A percentile compares a stretch with the other conserved stretches of the same genome.
phyloP scores from a whole-genome alignment of 2,888 invertebrate species.

The Plagiodera versicolora region DNA sequence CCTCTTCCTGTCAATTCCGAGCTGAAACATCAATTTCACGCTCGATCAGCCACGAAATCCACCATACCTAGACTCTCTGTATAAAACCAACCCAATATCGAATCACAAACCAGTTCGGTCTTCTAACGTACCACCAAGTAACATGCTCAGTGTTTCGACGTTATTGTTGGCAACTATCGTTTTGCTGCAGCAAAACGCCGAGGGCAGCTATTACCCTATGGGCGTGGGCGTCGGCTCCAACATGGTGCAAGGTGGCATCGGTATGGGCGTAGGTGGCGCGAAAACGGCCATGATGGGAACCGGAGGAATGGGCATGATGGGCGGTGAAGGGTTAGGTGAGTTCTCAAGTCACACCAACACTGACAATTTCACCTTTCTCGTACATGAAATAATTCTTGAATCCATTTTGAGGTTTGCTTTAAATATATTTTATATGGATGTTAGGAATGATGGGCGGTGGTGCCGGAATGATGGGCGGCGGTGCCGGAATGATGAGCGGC shows the following conservation, averaged over 20 bases:
- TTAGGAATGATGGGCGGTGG: constrained; percentile 22
- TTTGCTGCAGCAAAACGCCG: constrained; percentile 56
- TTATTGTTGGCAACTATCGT: not conserved
- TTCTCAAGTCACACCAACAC: no score
- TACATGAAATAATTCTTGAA: no score
- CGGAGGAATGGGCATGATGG: constrained; percentile 25
- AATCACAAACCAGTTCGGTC: constrained; percentile 18
- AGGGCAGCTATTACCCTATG: constrained; percentile 58
- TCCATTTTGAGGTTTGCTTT: no score
- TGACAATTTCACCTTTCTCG: no score
- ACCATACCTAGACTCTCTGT: constrained; percentile 4
- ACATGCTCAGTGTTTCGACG: constrained; percentile 15
- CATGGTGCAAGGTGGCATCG: constrained; percentile 41
- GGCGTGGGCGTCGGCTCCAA: constrained; percentile 13
- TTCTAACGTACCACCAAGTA: constrained; percentile 5
- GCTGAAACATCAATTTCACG: not conserved
- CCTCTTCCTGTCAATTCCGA: not conserved
- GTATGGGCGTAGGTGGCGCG: constrained; percentile 46
- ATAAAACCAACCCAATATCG: constrained; percentile 6
- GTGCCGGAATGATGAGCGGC: no score
- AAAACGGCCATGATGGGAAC: constrained; percentile 21
- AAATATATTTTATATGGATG: no score
- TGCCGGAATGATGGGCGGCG: no score
- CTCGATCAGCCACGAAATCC: constrained; percentile 10
- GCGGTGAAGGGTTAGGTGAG: constrained; percentile 21